phyloP scores from a whole-genome alignment of 2,888 invertebrate species.

The Drosophila setosimentum region DNA sequence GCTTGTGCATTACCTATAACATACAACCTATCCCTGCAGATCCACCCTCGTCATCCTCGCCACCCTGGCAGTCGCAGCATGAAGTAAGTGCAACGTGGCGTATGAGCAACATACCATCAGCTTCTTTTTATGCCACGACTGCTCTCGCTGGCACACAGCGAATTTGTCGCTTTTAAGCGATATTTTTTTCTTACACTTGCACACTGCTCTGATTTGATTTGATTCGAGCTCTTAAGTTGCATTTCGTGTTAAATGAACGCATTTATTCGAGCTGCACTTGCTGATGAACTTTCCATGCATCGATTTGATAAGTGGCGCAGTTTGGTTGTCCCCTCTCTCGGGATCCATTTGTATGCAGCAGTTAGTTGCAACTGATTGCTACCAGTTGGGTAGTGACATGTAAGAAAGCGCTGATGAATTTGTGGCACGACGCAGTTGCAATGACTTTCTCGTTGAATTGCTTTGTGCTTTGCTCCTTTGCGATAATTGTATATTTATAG shows the following conservation, averaged over 20 bases:
- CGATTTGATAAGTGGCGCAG: conserved; percentile 74
- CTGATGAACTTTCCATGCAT: conserved; percentile 43
- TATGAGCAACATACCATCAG: conserved; percentile 77
- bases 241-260: conserved; percentile 81
- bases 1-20: conserved; percentile 70
- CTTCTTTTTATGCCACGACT: not conserved
- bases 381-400: conserved; percentile 12
- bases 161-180: conserved; percentile 78
- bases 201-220: conserved; percentile 57
- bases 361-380: conserved; percentile 54
- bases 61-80: conserved; percentile 37
- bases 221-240: conserved; percentile 72
- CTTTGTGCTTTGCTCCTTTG: not conserved
- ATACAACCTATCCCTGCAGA: not conserved
- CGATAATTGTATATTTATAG: not conserved
- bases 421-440: not conserved
- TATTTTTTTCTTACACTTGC: conserved; percentile 16
- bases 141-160: conserved; percentile 61
- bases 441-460: not conserved
- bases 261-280: conserved; percentile 61
- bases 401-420: conserved; percentile 6
- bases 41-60: not conserved
- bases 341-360: conserved; percentile 47
- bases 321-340: conserved; percentile 16
- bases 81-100: conserved; percentile 83